Conservation (phyloP, 2,113 vertebrate genomes). For the Otocyon megalotis region DNA sequence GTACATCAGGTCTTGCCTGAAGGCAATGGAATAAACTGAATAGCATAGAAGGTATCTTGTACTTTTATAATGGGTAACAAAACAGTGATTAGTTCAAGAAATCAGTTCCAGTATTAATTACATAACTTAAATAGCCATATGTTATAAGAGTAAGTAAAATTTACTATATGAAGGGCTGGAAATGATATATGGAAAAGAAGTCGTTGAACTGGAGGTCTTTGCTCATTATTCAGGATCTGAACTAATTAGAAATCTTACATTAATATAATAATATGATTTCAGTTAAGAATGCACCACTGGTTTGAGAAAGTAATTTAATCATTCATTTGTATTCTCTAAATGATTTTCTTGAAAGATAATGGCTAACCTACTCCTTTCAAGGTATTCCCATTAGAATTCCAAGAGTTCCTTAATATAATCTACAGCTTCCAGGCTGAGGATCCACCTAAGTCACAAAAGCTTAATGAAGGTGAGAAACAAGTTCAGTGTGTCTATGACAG, state of each 20-base stretch:
- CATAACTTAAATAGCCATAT: conserved; percentile 52
- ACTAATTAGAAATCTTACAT: conserved; percentile 60
- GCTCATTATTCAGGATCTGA: conserved; percentile 41
- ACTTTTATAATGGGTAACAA: conserved; percentile 40
- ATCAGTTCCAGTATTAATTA: conserved; percentile 30
- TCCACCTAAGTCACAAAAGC: conserved; percentile 45
- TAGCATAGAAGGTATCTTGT: neutral
- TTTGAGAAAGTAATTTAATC: conserved; percentile 62
- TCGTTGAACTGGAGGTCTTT: neutral
- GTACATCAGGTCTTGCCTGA: neutral
- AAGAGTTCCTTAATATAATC: conserved; percentile 18
- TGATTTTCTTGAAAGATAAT: conserved; percentile 58
- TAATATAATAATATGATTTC: conserved; percentile 64
- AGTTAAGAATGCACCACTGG: conserved; percentile 50
- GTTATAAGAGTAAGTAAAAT: conserved; percentile 44
- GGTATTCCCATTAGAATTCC: conserved; percentile 38
- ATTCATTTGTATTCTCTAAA: conserved; percentile 64
- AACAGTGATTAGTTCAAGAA: conserved; percentile 43
- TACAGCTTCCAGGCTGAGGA: conserved; percentile 1
- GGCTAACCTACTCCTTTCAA: conserved; percentile 39
- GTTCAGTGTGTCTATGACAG: neutral
- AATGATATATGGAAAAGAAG: conserved; percentile 32
- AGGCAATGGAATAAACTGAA: conserved; percentile 29
- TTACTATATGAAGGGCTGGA: conserved; percentile 5
- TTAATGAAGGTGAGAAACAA: conserved; percentile 1